These are phyloP conservation scores for Cottoperca gobio DNA, from an alignment of 2,797 vertebrate genomes.

Conservation along the genomic window DNA sequence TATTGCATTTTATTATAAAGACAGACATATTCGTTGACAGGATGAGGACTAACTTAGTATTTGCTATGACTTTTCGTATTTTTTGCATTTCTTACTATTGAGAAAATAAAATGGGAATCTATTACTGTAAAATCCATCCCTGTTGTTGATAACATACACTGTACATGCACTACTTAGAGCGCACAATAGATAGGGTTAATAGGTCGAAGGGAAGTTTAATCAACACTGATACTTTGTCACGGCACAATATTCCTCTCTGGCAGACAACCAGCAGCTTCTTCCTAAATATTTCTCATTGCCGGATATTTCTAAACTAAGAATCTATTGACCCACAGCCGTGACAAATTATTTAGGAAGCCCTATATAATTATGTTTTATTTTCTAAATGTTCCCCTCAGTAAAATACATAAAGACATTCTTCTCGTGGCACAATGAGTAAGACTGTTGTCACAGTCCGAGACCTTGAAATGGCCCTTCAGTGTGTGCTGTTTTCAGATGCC, in stretches of 20 bases:
- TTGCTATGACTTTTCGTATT: neutral
- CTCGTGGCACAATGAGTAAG: constrained; percentile 65
- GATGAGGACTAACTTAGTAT: neutral
- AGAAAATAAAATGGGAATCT: neutral
- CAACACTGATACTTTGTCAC: constrained; percentile 38
- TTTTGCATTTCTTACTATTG: neutral
- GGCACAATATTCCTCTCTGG: constrained; percentile 42
- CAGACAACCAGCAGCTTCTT: constrained; percentile 56
- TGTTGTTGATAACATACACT: constrained; percentile 11
- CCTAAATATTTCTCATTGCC: constrained; percentile 53
- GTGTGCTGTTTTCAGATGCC: constrained; percentile 53
- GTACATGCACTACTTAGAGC: neutral
- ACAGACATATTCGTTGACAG: constrained; percentile 1
- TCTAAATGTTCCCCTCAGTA: constrained; percentile 48
- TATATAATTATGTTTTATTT: constrained; percentile 74
- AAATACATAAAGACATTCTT: constrained; percentile 68
- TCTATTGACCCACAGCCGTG: constrained; percentile 64
- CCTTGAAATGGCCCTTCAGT: constrained; percentile 58
- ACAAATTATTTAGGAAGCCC: constrained; percentile 74
- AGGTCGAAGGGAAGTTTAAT: constrained; percentile 27
- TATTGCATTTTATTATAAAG: neutral
- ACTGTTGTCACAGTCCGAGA: constrained; percentile 72
- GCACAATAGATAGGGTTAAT: neutral
- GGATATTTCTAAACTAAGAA: constrained; percentile 63
- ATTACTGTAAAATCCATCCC: neutral